Conservation (phyloP, 2,888 invertebrate species). For the Cryptus armator region DNA sequence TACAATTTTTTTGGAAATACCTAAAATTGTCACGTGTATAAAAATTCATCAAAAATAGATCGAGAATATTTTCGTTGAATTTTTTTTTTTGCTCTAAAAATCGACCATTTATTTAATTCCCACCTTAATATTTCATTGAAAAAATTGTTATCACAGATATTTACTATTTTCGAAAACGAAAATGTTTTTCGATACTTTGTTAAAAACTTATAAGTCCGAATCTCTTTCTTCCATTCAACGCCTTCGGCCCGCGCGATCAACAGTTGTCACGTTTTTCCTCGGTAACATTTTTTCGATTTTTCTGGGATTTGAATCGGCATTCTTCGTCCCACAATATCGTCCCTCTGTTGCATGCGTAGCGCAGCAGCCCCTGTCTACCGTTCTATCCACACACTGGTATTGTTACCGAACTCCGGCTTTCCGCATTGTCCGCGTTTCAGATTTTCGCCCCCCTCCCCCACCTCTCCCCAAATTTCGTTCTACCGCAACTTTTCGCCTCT, state of each 20-base stretch:
- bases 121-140: too few relatives aligned
- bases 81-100: too few relatives aligned
- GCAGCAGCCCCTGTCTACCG: background rate
- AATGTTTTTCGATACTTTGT: conserved; percentile 68
- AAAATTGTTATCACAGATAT: background rate
- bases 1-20: too few relatives aligned
- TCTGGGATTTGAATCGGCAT: background rate
- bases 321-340: background rate
- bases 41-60: too few relatives aligned
- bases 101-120: too few relatives aligned
- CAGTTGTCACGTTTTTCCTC: background rate
- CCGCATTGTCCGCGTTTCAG: conserved; percentile 31
- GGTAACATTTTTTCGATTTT: background rate
- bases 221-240: conserved; percentile 32
- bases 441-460: background rate
- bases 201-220: conserved; percentile 59
- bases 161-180: background rate
- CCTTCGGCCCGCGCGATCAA: background rate
- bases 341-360: background rate
- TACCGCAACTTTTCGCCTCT: conserved; percentile 14
- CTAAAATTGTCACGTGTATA: too few relatives aligned
- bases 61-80: too few relatives aligned
- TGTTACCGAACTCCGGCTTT: conserved; percentile 50
- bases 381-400: background rate
- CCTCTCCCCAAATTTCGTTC: conserved; percentile 5